Evolutionary conservation across 2,888 invertebrate species (phyloP), one percentile per base, ranked within the genome.

Genomic region (Sinhomidia bicolor): DNA sequence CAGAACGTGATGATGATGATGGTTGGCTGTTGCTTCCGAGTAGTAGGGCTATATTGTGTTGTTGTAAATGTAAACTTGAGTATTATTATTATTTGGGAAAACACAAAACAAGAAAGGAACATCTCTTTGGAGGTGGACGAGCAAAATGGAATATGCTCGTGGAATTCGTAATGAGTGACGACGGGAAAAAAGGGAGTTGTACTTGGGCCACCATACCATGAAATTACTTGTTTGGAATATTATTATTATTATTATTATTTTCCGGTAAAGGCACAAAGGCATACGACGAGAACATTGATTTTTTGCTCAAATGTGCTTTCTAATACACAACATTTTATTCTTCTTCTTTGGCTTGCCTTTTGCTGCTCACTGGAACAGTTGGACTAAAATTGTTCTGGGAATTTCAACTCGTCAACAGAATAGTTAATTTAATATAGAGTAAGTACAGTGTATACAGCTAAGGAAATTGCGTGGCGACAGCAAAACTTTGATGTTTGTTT

Each of bases 211-310:
- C 5, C n/a, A 54, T 32, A 36, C 65, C 41, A 41, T 71, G 68
- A 71, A 71, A 71, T 41, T 71, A 41, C 68, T 71, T 71, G 68
- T 71, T 71, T 71, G 41, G 68, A 71, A 41, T 71, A 71, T 71
- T 71, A 71, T 71, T 41, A 41, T 71, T 71, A 71, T 71, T 41
- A 41, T 41, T 41, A 32, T n/a, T 26, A 60, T 65, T 65, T 71
- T 71, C 68, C 41, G 68, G 68, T 41, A 41, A 71, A 23, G 62
- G 20, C 23, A 9, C 6, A 29, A 36, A 36, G 9, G n/a, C 17
- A 10, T 5, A 68, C 17, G 20, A 36, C 17, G 9, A 36, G 32
- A 14, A 62, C 62, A 62, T 36, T 68, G 68, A 32, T 68, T 68
- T 68, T 65, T 12, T 36, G 17, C 36, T 36, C 36, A 36, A n/a